Evolutionary conservation across 2,797 vertebrate genomes (phyloP).

Genomic region (Delichon dasypus): DNA sequence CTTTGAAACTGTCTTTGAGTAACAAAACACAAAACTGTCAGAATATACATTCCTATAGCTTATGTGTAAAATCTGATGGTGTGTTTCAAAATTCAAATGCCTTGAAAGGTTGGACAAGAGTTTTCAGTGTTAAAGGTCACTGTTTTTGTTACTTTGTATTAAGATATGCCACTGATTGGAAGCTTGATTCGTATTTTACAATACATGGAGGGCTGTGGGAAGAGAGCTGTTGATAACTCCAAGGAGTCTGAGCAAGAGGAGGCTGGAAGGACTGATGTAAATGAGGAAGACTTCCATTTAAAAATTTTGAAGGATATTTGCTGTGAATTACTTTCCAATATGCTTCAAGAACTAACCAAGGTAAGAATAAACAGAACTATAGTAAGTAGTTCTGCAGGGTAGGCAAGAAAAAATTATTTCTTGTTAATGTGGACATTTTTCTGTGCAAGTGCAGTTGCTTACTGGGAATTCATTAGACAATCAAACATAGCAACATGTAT

Average conservation of each 20-base stretch:
- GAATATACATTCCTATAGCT: background rate
- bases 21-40: background rate
- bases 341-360: constrained; percentile 82
- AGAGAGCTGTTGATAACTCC: constrained; percentile 59
- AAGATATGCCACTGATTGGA: constrained; percentile 82
- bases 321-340: constrained; percentile 88
- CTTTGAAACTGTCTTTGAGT: background rate
- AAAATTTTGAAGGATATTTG: constrained; percentile 86
- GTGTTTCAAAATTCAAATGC: background rate
- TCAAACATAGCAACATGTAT: background rate
- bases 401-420: background rate
- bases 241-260: constrained; percentile 51
- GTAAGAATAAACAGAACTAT: constrained; percentile 68
- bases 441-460: background rate
- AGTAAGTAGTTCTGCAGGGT: background rate
- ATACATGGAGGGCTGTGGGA: constrained; percentile 79
- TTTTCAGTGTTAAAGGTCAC: background rate
- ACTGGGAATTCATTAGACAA: background rate
- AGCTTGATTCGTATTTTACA: constrained; percentile 85
- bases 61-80: background rate
- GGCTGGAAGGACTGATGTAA: constrained; percentile 27
- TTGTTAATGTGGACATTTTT: background rate
- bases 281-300: constrained; percentile 81
- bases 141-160: constrained; percentile 11
- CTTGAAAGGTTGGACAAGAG: background rate